Evolutionary conservation across 2,888 invertebrate species (phyloP), one percentile per base, ranked within the genome.

Genomic region (Harpalus rubripes): DNA sequence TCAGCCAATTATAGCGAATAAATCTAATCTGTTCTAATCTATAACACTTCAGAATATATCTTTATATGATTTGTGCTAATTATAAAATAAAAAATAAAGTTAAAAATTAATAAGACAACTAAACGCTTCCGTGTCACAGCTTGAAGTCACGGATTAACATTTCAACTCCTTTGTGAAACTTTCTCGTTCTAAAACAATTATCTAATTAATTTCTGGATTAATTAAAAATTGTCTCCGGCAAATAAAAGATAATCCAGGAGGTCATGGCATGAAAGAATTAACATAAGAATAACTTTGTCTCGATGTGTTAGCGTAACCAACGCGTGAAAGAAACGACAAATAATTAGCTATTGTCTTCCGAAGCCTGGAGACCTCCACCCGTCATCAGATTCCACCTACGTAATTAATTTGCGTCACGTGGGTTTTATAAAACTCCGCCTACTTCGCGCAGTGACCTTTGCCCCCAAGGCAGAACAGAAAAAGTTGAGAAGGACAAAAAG

Each of bases 381-480:
- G 81, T 63, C 81, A 63, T 44, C 7, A 32, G 41, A 58, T 79
- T 68, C 81, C 81, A 81, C 81, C 81, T 81, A 68, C 81, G 81
- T 81, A 81, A 81, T 81, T 81, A 81, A 68, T 81, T 81, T 68
- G 44, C 65, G 68, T 81, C 81, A 81, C n/a, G 22, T 15, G 52
- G 39, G 61, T 80, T 80, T 52, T 61, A 80, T 80, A 65, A 65
- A 81, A 81, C 81, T 44, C 68, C 65, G 12, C 78, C 78, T 26
- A 58, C 8, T 52, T 52, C 44, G 78, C 58, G 58, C 22, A 22
- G 22, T 22, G 22, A 3, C 18, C 44, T 44, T 44, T 44, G 44
- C 12, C 44, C 32, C 5, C 32, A 32, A 16, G 16, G 61, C 8
- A 7, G 16, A 61, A 18, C 15, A 32, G 44, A 52, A 52, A 4